These are phyloP conservation scores for Hybognathus amarus DNA, from an alignment of 2,797 vertebrate species.

Conservation along the genomic window DNA sequence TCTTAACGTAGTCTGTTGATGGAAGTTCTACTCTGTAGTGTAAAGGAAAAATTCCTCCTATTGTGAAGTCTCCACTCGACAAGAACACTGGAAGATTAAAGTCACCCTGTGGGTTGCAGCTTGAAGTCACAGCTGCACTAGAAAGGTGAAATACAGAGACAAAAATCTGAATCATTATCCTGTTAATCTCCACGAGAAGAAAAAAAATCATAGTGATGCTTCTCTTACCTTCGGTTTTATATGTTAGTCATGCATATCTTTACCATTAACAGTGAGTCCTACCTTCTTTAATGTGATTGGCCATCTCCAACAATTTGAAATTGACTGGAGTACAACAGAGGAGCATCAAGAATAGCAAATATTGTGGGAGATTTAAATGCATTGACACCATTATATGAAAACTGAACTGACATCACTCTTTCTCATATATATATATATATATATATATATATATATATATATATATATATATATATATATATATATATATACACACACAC, in stretches of 20 bases:
- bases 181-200: background rate
- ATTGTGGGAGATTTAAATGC: too few species aligned
- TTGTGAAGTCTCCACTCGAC: conserved; percentile 60
- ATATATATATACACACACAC: too few species aligned
- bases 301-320: too few species aligned
- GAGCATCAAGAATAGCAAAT: too few species aligned
- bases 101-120: conserved; percentile 53
- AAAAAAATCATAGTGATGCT: background rate
- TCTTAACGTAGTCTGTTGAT: conserved; percentile 51
- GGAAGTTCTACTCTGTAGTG: conserved; percentile 64
- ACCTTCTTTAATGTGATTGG: too few species aligned
- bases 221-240: conserved; percentile 54
- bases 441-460: too few species aligned
- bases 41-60: conserved; percentile 67
- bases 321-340: too few species aligned
- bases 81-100: conserved; percentile 61
- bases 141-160: conserved; percentile 14
- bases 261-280: background rate
- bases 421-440: too few species aligned
- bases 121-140: conserved; percentile 22
- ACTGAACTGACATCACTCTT: too few species aligned
- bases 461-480: too few species aligned
- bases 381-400: too few species aligned
- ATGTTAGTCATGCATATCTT: conserved; percentile 38
- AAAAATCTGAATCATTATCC: conserved; percentile 22